Conservation (phyloP, 2,113 vertebrate species). For the Melospiza georgiana region DNA sequence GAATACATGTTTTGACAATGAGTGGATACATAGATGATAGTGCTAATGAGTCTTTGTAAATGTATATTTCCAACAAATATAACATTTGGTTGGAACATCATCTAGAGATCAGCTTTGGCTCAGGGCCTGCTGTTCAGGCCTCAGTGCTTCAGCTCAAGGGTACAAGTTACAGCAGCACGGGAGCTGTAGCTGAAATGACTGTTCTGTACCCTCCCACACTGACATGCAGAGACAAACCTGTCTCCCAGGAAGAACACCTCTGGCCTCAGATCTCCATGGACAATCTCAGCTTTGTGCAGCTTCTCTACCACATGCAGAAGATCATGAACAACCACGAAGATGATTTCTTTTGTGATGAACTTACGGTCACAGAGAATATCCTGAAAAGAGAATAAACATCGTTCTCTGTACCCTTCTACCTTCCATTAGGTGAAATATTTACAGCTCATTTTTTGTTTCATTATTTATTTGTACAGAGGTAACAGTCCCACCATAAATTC, state of each 20-base stretch:
- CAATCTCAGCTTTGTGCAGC: conserved; percentile 81
- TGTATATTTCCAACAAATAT: neutral
- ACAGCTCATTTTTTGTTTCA: neutral
- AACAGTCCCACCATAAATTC: neutral
- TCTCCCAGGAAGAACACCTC: conserved; percentile 75
- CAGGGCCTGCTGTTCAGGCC: neutral
- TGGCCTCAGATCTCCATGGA: conserved; percentile 81
- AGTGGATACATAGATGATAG: neutral
- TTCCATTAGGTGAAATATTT: neutral
- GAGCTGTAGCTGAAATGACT: neutral
- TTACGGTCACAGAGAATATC: conserved; percentile 67
- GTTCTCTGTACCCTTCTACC: neutral
- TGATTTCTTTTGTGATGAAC: conserved; percentile 52
- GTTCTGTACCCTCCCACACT: neutral
- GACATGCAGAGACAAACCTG: conserved; percentile 60
- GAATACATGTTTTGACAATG: neutral
- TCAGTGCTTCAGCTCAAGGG: neutral
- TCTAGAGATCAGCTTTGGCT: neutral
- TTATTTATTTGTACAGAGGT: neutral
- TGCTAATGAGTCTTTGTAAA: neutral
- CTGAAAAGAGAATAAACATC: conserved; percentile 43
- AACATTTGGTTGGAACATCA: neutral
- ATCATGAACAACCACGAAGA: conserved; percentile 64
- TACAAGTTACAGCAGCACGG: neutral
- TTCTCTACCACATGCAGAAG: conserved; percentile 79